These are phyloP conservation scores for Enteromius trimaculatus DNA, from an alignment of 2,797 vertebrate genomes.

Conservation along the genomic window DNA sequence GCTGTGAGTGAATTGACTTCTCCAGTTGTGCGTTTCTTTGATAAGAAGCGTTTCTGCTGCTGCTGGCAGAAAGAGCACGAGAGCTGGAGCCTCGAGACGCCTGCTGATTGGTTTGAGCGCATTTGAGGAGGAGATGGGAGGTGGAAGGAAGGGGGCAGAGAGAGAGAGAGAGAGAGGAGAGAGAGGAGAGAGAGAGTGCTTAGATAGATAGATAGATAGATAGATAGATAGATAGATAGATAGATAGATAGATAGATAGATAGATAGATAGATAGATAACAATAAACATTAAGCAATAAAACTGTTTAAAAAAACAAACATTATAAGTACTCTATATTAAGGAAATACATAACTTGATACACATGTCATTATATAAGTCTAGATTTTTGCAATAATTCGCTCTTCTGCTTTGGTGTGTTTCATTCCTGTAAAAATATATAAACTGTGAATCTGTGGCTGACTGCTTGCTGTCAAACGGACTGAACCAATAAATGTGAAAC, in stretches of 20 bases:
- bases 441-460: background rate
- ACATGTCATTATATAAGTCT: background rate
- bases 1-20: slow-evolving; percentile 75
- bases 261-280: slow-evolving; percentile 39
- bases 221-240: too few relatives aligned
- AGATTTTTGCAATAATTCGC: background rate
- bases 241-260: too few relatives aligned
- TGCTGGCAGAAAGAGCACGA: slow-evolving; percentile 69
- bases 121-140: slow-evolving; percentile 66
- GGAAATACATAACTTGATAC: background rate
- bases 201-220: slow-evolving; percentile 44
- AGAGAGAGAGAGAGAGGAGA: slow-evolving; percentile 54
- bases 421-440: background rate
- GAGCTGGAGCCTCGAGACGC: slow-evolving; percentile 75
- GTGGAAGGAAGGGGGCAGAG: slow-evolving; percentile 63
- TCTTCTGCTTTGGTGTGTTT: background rate
- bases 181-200: slow-evolving; percentile 57
- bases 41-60: slow-evolving; percentile 72
- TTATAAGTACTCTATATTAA: background rate
- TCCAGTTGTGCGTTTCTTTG: slow-evolving; percentile 71
- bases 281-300: background rate
- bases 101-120: slow-evolving; percentile 82
- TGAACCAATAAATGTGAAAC: background rate
- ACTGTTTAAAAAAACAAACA: background rate
- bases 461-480: background rate